Base-by-base conservation (phyloP, 2,113 vertebrate genomes). In the Paradoxurus hermaphroditus region DNA sequence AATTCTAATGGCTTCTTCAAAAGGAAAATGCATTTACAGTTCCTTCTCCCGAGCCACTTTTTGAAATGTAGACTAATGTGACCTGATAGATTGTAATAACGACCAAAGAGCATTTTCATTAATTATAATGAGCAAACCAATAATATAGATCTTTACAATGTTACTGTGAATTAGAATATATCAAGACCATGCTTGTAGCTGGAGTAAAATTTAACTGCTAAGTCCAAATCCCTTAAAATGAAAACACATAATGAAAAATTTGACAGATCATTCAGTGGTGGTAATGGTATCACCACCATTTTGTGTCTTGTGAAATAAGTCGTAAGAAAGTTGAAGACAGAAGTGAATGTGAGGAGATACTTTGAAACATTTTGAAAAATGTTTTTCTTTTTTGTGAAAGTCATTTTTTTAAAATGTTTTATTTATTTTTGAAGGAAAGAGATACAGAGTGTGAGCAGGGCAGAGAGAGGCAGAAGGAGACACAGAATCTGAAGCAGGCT, bases 21-120 rank as follows among this genome's bases (percentile, higher is more conserved):
- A 96, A 92, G 25, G 46, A 72, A 97, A 91, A 77, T 65, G 59
- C 27, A 53, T 96, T 62, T 81, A 63, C 4, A 88, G 39, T 39
- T 68, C 53, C 53, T 93, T 91, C 49, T 94, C 53, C 90, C 72
- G 39, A 46, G 70, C 95, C 77, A 77, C 70, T 83, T 87, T 95
- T 84, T 81, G 70, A 97, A 91, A 96, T 95, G 51, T 70, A 77
- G 79, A 81, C 87, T 72, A 90, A 96, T 92, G 36, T 63, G 90
- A 95, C 49, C 79, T 72, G 70, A 94, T 25, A 73, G 84, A 86
- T 27, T 68, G 14, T 81, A 82, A 82, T 91, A 93, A 93, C 67
- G 53, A 72, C 78, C 27, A 67, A 86, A 90, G 41, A 53, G 14
- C 59, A 68, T 87, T 97, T 95, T 92, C 79, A 94, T 96, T 96